Conservation (phyloP, 2,888 invertebrate genomes). For the Cosmia pyralina region DNA sequence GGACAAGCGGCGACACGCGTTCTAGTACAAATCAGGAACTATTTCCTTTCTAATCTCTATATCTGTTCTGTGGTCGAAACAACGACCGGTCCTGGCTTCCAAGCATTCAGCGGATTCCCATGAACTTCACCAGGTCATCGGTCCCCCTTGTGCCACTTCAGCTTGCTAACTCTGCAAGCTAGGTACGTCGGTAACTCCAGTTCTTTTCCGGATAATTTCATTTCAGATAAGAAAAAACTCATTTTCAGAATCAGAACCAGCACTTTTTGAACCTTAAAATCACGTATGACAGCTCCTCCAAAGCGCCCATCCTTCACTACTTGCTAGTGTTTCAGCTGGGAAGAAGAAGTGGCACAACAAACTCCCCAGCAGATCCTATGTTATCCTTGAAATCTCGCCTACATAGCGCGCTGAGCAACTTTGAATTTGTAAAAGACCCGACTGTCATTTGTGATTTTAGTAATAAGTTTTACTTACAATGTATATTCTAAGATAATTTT, state of each 20-base stretch:
- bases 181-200: no score
- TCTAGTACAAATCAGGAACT: no score
- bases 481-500: not conserved
- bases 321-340: not conserved
- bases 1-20: no score
- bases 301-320: not conserved
- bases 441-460: constrained; percentile 12
- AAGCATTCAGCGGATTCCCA: not conserved
- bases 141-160: not conserved
- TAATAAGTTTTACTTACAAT: not conserved
- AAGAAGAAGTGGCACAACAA: not conserved
- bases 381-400: not conserved
- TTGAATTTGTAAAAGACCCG: not conserved
- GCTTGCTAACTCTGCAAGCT: not conserved
- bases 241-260: not conserved
- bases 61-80: no score
- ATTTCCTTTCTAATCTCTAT: no score
- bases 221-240: not conserved
- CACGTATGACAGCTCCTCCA: not conserved
- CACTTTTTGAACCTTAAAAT: not conserved
- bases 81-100: not conserved
- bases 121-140: not conserved
- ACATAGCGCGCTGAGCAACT: not conserved
- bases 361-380: not conserved
- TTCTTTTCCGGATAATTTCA: not conserved